Conservation (phyloP, 2,888 invertebrate species). For the Graphium colonna region DNA sequence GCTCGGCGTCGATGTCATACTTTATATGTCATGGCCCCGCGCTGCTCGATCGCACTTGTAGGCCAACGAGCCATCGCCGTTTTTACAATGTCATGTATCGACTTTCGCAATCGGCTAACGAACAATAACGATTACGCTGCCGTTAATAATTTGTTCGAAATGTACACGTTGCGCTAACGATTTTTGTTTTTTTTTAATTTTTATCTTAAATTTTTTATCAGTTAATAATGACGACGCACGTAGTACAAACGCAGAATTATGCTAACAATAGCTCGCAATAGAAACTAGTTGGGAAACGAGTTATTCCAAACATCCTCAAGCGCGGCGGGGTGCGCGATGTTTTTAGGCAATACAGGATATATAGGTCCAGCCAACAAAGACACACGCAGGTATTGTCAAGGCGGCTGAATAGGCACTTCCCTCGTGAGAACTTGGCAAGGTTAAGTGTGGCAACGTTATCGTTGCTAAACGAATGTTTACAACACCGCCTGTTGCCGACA, state of each 20-base stretch:
- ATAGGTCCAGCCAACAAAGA: constrained; percentile 67
- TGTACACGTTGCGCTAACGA: no score
- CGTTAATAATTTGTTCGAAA: constrained; percentile 29
- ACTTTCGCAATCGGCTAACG: constrained; percentile 63
- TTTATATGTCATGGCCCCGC: constrained; percentile 73
- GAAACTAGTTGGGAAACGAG: constrained; percentile 37
- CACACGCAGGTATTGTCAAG: constrained; percentile 77
- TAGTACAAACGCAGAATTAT: constrained; percentile 7
- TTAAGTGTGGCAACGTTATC: constrained; percentile 77
- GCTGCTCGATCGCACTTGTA: constrained; percentile 75
- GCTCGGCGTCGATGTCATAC: constrained; percentile 53
- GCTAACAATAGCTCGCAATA: constrained; percentile 7
- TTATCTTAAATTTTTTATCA: no score
- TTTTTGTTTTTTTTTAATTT: no score
- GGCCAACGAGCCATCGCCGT: constrained; percentile 65
- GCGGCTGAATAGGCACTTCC: constrained; percentile 77
- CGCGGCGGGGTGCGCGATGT: constrained; percentile 30
- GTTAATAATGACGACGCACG: no score
- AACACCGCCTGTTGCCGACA: constrained; percentile 73
- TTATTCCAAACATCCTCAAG: constrained; percentile 40
- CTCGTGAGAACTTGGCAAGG: constrained; percentile 79
- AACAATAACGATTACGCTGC: constrained; percentile 54
- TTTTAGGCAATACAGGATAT: constrained; percentile 68
- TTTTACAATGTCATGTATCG: constrained; percentile 77
- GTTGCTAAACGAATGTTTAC: constrained; percentile 80